Evolutionary conservation across 2,888 invertebrate species (phyloP).

Genomic region (Pyralis farinalis): DNA sequence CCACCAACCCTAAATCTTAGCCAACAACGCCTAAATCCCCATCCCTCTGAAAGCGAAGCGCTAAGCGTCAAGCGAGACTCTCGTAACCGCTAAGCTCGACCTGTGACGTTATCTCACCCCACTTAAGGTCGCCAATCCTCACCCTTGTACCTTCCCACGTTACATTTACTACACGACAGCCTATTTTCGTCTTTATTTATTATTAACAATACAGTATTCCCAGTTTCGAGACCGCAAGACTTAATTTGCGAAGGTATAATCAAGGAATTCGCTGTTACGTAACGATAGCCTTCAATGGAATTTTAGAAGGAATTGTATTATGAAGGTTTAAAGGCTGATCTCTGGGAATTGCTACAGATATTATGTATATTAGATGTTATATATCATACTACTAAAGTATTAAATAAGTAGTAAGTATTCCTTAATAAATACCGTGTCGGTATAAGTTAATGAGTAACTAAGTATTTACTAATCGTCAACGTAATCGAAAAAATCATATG

Average conservation of each 20-base stretch:
- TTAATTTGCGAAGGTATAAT: slow-evolving; percentile 30
- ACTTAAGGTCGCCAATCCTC: slow-evolving; percentile 33
- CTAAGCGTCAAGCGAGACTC: slow-evolving; percentile 74
- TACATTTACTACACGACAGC: slow-evolving; percentile 13
- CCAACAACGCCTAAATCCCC: slow-evolving; percentile 64
- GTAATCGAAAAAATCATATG: too few species aligned
- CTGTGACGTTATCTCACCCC: slow-evolving; percentile 70
- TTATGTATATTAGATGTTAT: too few species aligned
- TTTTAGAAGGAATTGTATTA: slow-evolving; percentile 26
- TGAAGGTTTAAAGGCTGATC: slow-evolving; percentile 10
- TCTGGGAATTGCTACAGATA: not conserved
- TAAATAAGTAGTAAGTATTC: too few species aligned
- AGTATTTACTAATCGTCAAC: too few species aligned
- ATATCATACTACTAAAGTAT: too few species aligned
- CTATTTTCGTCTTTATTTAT: slow-evolving; percentile 9
- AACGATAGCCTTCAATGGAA: slow-evolving; percentile 45
- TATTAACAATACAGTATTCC: not conserved
- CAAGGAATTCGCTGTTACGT: slow-evolving; percentile 47
- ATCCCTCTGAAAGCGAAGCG: slow-evolving; percentile 64
- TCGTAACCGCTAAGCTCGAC: slow-evolving; percentile 70
- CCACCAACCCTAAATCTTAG: slow-evolving; percentile 49
- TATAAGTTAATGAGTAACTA: too few species aligned
- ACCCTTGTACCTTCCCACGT: slow-evolving; percentile 26
- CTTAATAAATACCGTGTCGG: too few species aligned
- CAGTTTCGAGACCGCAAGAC: not conserved